Evolutionary conservation across 2,113 vertebrate genomes (phyloP).

Genomic region (Phrynosoma blainvillii): DNA sequence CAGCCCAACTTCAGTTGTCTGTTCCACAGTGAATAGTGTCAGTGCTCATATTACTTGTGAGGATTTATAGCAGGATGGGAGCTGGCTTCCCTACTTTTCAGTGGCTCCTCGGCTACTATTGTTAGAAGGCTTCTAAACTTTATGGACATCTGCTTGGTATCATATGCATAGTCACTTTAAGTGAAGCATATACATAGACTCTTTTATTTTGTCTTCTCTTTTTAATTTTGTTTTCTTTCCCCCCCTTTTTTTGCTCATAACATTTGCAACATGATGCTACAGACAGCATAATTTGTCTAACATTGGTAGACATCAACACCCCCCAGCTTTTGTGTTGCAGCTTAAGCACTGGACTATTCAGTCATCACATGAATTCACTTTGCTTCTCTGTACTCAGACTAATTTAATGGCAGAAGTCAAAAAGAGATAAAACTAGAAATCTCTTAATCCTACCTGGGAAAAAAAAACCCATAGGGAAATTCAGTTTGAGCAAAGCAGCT

Average conservation of each 20-base stretch:
- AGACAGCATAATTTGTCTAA: background rate
- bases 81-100: too few relatives aligned
- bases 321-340: background rate
- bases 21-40: too few relatives aligned
- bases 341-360: background rate
- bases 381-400: background rate
- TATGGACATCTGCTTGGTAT: too few relatives aligned
- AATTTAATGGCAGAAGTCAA: background rate
- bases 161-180: too few relatives aligned
- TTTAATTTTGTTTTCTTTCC: too few relatives aligned
- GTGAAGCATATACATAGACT: too few relatives aligned
- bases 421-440: background rate
- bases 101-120: too few relatives aligned
- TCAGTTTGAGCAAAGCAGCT: background rate
- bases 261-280: too few relatives aligned
- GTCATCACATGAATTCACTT: background rate
- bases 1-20: background rate
- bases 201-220: too few relatives aligned
- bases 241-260: too few relatives aligned
- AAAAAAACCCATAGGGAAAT: background rate
- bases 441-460: background rate
- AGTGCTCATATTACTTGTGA: background rate
- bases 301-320: background rate
- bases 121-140: too few relatives aligned
- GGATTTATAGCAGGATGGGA: too few relatives aligned